phyloP scores from a whole-genome alignment of 1,140 invertebrate species.

The Aphis craccivora region DNA sequence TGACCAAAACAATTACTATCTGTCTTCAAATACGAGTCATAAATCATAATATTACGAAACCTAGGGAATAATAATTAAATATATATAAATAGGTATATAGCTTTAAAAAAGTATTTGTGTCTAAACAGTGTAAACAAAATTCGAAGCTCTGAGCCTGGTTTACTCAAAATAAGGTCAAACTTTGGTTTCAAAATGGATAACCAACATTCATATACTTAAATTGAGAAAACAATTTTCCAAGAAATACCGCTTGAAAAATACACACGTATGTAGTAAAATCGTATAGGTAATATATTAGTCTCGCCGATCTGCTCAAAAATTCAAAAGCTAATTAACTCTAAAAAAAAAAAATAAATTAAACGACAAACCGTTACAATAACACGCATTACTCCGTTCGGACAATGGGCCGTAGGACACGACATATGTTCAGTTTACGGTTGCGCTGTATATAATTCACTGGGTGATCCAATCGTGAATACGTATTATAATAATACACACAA shows the following conservation, averaged over 20 bases:
- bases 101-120: background rate
- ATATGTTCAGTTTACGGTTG: background rate
- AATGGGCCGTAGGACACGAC: background rate
- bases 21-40: background rate
- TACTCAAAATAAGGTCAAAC: background rate
- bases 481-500: background rate
- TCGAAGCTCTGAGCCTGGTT: background rate
- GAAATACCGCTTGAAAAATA: background rate
- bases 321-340: background rate
- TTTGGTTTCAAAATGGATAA: background rate
- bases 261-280: no score
- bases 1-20: background rate
- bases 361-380: background rate
- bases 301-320: background rate
- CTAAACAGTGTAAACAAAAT: background rate
- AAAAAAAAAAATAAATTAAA: background rate
- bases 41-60: background rate
- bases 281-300: background rate
- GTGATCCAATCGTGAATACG: background rate
- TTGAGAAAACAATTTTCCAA: no score
- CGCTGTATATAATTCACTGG: background rate
- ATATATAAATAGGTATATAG: background rate
- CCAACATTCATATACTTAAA: background rate
- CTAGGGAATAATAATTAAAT: background rate
- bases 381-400: background rate